These are phyloP conservation scores for Eumacrocentrus americanus DNA, from an alignment of 2,888 invertebrate genomes.

Conservation along the genomic window DNA sequence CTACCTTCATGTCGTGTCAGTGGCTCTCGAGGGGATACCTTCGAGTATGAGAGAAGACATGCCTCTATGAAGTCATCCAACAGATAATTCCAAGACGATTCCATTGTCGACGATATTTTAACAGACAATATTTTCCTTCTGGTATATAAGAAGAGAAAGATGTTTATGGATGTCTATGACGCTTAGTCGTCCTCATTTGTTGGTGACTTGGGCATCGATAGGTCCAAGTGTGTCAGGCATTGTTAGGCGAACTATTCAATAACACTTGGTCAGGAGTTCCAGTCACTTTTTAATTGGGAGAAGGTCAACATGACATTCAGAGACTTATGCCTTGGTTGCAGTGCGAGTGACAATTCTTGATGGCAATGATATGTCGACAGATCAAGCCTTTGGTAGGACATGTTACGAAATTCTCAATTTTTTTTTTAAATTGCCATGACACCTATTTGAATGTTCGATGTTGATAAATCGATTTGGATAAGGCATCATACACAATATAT, in stretches of 20 bases:
- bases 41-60: neutral
- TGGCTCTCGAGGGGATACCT: neutral
- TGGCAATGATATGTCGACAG: neutral
- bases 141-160: neutral
- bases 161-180: neutral
- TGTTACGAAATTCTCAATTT: neutral
- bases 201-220: neutral
- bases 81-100: constrained; percentile 10
- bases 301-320: neutral
- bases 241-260: no score
- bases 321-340: neutral
- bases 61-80: neutral
- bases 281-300: neutral
- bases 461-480: neutral
- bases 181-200: neutral
- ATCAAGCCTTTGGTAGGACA: neutral
- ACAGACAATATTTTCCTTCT: constrained; percentile 17
- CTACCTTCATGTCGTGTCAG: neutral
- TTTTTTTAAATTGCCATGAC: neutral
- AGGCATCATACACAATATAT: neutral
- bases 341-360: constrained; percentile 1
- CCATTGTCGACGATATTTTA: constrained; percentile 1
- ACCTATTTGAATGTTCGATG: constrained; percentile 1
- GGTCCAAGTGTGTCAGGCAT: no score
- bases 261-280: no score